A percentile compares a stretch with the other conserved stretches of the same genome.
Evolutionary conservation across 1,140 invertebrate genomes (phyloP).

Genomic region (Rhyzopertha dominica): DNA sequence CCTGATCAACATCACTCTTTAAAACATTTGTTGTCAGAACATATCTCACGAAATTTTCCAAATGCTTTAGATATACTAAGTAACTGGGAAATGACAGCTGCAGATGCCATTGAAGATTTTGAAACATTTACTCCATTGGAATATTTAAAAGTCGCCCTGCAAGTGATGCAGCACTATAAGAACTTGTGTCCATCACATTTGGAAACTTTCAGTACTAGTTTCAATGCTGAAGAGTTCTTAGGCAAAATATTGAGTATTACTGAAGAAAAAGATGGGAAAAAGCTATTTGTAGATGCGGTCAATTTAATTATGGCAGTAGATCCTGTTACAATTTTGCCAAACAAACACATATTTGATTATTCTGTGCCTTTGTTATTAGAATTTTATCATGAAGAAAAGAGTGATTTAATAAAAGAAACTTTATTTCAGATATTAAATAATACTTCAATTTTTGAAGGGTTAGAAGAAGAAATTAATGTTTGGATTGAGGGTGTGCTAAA

Average conservation of each 20-base stretch:
- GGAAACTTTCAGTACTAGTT: conserved; percentile 45
- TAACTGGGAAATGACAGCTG: conserved; percentile 47
- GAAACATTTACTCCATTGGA: conserved; percentile 20
- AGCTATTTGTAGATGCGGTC: conserved; percentile 61
- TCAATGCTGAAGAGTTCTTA: conserved; percentile 49
- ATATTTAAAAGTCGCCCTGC: conserved; percentile 49
- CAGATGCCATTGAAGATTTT: conserved; percentile 27
- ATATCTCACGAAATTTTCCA: conserved; percentile 51
- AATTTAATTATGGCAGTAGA: conserved; percentile 57
- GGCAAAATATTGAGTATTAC: conserved; percentile 42
- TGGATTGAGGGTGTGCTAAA: conserved; percentile 54
- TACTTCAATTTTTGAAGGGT: conserved; percentile 58
- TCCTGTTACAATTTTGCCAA: conserved; percentile 51
- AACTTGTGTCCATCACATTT: conserved; percentile 52
- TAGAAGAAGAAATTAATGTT: conserved; percentile 58
- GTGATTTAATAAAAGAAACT: conserved; percentile 45
- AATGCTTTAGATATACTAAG: conserved; percentile 47
- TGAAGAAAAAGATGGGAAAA: conserved; percentile 39
- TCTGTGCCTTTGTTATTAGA: conserved; percentile 54
- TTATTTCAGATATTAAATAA: conserved; percentile 54
- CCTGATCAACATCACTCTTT: conserved; percentile 41
- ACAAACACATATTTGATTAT: conserved; percentile 54
- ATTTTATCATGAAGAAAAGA: conserved; percentile 50
- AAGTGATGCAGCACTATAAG: conserved; percentile 53
- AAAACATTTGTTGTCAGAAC: conserved; percentile 46